Evolutionary conservation across 2,888 invertebrate species (phyloP).

Genomic region (Sinopyrophorus schimmeli): DNA sequence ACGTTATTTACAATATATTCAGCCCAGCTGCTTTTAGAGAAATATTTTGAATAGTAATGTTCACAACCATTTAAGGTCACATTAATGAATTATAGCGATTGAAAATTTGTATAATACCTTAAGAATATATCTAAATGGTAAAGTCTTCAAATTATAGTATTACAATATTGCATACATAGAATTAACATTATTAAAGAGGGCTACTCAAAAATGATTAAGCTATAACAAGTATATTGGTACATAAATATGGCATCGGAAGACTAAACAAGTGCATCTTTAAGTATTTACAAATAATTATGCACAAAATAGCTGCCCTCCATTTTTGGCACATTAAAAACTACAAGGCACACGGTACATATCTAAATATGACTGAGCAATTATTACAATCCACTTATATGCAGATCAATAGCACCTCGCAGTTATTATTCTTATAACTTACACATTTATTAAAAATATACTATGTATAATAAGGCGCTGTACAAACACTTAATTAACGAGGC

Average conservation of each 20-base stretch:
- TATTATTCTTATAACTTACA: conserved; percentile 12
- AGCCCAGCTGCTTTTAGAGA: conserved; percentile 29
- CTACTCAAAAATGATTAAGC: conserved; percentile 3
- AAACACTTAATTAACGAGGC: conserved; percentile 29
- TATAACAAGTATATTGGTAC: conserved; percentile 22
- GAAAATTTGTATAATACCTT: conserved; percentile 15
- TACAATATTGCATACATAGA: conserved; percentile 1
- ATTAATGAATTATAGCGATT: conserved; percentile 16
- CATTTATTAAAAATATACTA: conserved; percentile 14
- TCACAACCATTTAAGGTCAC: conserved; percentile 32
- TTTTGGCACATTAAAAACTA: conserved; percentile 33
- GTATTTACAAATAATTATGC: conserved; percentile 25
- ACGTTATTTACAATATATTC: conserved; percentile 26
- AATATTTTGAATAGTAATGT: conserved; percentile 19
- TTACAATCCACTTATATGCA: conserved; percentile 14
- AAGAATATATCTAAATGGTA: conserved; percentile 2
- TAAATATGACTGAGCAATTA: conserved; percentile 28
- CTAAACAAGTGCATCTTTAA: conserved; percentile 24
- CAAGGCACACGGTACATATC: conserved; percentile 28
- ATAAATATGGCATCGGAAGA: conserved; percentile 31
- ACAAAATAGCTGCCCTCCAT: conserved; percentile 31
- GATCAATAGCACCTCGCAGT: conserved; percentile 21
- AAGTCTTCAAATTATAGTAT: not conserved
- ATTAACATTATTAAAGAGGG: conserved; percentile 1
- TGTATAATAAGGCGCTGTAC: conserved; percentile 24